phyloP scores from a whole-genome alignment of 2,888 invertebrate genomes.

The Conchocele bisecta region DNA sequence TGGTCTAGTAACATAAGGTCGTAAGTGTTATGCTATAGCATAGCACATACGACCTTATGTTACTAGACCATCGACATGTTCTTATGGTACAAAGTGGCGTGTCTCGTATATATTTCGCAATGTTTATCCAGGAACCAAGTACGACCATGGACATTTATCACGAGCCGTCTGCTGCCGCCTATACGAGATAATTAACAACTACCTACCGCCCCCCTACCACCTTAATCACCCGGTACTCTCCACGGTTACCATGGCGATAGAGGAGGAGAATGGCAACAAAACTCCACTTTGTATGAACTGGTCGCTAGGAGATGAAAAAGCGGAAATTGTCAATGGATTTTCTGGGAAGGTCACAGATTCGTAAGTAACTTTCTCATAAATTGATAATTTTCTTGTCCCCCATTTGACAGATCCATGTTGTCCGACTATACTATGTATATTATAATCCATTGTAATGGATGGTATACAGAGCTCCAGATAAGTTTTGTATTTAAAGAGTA shows the following conservation, averaged over 20 bases:
- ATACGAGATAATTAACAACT: constrained; percentile 63
- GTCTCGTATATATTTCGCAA: too few relatives aligned
- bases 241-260: constrained; percentile 53
- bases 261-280: constrained; percentile 43
- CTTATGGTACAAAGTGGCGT: too few relatives aligned
- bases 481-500: too few relatives aligned
- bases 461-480: too few relatives aligned
- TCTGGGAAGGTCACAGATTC: constrained; percentile 67
- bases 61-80: too few relatives aligned
- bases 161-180: constrained; percentile 79
- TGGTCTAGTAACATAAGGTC: too few relatives aligned
- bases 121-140: constrained; percentile 61
- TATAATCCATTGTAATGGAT: too few relatives aligned
- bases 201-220: constrained; percentile 65
- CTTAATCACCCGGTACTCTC: constrained; percentile 73
- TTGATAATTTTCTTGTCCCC: too few relatives aligned
- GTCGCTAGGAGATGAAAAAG: constrained; percentile 68
- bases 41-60: too few relatives aligned
- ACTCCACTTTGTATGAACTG: constrained; percentile 73
- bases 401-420: too few relatives aligned
- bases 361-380: constrained; percentile 56
- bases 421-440: too few relatives aligned
- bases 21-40: too few relatives aligned
- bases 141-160: constrained; percentile 77
- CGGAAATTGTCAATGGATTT: constrained; percentile 70